A percentile compares a stretch with the other conserved stretches of the same genome.
phyloP scores from a whole-genome alignment of 2,888 invertebrate genomes.

The Lithophane ornitopus region DNA sequence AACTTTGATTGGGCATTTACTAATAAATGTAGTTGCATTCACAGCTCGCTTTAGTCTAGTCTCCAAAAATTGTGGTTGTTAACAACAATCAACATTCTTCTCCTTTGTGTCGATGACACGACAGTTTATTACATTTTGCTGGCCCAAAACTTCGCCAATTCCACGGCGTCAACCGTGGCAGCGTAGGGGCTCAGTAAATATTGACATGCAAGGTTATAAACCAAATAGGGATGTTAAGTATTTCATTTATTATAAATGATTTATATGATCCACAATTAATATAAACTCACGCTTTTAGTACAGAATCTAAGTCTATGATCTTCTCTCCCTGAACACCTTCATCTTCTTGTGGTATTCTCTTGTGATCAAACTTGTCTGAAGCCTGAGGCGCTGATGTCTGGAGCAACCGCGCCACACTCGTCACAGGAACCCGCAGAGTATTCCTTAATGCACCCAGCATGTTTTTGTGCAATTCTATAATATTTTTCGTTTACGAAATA shows the following conservation, averaged over 20 bases:
- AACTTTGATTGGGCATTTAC: neutral
- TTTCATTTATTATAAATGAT: neutral
- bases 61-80: neutral
- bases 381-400: slow-evolving; percentile 78
- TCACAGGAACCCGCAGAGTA: slow-evolving; percentile 73
- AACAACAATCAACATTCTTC: neutral
- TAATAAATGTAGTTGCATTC: neutral
- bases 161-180: neutral
- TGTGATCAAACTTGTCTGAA: slow-evolving; percentile 85
- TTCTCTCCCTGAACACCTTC: slow-evolving; percentile 95
- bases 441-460: slow-evolving; percentile 82
- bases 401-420: slow-evolving; percentile 74
- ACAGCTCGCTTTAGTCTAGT: neutral
- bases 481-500: neutral
- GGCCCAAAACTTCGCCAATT: neutral
- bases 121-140: too few species aligned
- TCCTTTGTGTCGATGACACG: too few species aligned
- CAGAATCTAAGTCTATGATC: slow-evolving; percentile 92
- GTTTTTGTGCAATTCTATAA: slow-evolving; percentile 46
- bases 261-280: neutral
- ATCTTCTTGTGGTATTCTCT: slow-evolving; percentile 90
- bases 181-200: too few species aligned
- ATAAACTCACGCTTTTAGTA: slow-evolving; percentile 90
- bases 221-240: neutral
- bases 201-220: neutral